A percentile compares a stretch with the other conserved stretches of the same genome.
phyloP scores from a whole-genome alignment of 2,113 vertebrate species.

The Elachura formosa region DNA sequence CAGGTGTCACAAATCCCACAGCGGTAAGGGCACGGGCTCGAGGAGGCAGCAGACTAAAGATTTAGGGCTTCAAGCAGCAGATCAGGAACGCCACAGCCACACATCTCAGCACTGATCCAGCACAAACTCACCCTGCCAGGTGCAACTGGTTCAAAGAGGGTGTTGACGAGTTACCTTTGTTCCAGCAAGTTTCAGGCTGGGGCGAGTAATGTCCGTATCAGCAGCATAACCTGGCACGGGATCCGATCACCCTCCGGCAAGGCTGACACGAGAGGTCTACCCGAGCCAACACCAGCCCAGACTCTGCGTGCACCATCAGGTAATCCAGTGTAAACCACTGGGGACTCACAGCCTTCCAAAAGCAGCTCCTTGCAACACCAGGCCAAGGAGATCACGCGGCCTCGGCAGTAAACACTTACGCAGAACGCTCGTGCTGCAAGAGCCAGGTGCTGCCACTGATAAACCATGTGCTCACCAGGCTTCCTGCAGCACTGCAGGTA shows the following conservation, averaged over 20 bases:
- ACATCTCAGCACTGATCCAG: not conserved
- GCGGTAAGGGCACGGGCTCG: rapidly evolving
- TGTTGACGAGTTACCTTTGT: not conserved
- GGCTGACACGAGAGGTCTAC: not conserved
- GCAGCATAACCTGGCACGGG: not conserved
- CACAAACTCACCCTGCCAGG: not conserved
- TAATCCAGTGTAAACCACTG: not conserved
- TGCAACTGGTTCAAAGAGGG: not conserved
- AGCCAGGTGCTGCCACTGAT: slow-evolving; percentile 17
- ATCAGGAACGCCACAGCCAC: not conserved
- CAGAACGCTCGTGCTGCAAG: not conserved
- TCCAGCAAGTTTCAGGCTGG: not conserved
- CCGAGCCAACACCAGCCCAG: rapidly evolving
- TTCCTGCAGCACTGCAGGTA: not conserved
- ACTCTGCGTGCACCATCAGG: rapidly evolving
- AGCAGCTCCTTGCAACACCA: not conserved
- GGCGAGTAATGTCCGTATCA: not conserved
- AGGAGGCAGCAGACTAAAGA: not conserved
- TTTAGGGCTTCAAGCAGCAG: not conserved
- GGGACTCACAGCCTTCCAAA: not conserved
- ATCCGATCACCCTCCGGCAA: rapidly evolving
- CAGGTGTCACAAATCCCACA: rapidly evolving
- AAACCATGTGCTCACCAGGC: not conserved
- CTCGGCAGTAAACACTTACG: not conserved
- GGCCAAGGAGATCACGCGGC: not conserved